A percentile compares a stretch with the other conserved stretches of the same genome.
Conservation (phyloP, 2,888 invertebrate genomes). For the Timandra comae region DNA sequence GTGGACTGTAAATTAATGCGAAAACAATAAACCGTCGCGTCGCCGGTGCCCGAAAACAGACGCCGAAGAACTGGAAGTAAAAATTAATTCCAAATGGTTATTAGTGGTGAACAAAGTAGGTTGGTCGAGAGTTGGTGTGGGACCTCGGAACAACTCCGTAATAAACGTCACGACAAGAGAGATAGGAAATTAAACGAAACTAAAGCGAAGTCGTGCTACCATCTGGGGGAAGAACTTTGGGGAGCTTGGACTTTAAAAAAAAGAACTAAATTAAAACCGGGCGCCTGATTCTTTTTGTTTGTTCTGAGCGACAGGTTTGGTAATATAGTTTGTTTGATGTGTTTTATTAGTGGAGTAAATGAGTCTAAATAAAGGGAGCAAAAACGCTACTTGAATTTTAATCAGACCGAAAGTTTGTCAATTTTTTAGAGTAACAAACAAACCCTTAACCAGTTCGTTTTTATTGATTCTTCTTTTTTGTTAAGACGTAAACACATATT, state of each 20-base stretch:
- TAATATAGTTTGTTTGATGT: constrained; percentile 35
- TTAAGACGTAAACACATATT: too few species aligned
- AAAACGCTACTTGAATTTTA: neutral
- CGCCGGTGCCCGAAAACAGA: constrained; percentile 53
- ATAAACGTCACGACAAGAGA: constrained; percentile 68
- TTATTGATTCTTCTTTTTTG: too few species aligned
- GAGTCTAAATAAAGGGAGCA: constrained; percentile 5
- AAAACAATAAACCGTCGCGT: constrained; percentile 67
- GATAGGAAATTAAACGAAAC: constrained; percentile 74
- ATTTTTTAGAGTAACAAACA: too few species aligned
- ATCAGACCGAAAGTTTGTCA: too few species aligned
- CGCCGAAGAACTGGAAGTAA: constrained; percentile 48
- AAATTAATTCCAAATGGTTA: constrained; percentile 68
- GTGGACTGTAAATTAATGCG: constrained; percentile 72
- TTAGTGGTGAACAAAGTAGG: constrained; percentile 54
- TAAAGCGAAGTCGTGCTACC: constrained; percentile 63
- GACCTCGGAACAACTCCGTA: constrained; percentile 40
- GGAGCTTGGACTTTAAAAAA: constrained; percentile 48
- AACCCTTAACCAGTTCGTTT: too few species aligned
- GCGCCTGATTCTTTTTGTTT: constrained; percentile 58
- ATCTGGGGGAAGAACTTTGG: constrained; percentile 55
- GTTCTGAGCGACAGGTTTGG: constrained; percentile 53
- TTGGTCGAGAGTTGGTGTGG: constrained; percentile 44
- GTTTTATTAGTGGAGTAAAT: constrained; percentile 1
- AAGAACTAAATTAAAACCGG: constrained; percentile 57